phyloP scores from a whole-genome alignment of 2,113 vertebrate genomes.

The Eurypyga helias region DNA sequence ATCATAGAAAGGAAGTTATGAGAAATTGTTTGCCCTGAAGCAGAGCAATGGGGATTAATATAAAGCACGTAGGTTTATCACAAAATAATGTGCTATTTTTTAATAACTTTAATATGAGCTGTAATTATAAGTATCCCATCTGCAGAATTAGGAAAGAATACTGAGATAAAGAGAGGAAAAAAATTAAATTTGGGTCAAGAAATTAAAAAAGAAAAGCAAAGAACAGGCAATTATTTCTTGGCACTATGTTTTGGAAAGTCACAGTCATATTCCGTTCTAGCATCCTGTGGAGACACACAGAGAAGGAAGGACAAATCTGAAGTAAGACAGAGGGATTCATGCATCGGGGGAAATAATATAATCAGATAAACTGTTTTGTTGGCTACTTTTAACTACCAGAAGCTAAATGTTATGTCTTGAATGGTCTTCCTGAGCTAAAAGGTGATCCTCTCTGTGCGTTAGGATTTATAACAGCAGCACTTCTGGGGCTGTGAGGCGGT shows the following conservation, averaged over 20 bases:
- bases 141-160: slow-evolving; percentile 40
- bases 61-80: neutral
- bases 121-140: slow-evolving; percentile 39
- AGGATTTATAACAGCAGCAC: neutral
- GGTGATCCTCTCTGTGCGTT: neutral
- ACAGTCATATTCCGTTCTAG: neutral
- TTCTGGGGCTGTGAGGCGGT: neutral
- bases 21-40: slow-evolving; percentile 48
- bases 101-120: slow-evolving; percentile 30
- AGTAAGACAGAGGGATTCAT: neutral
- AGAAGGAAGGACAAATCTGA: neutral
- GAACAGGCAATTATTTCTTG: slow-evolving; percentile 21
- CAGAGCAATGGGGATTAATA: slow-evolving; percentile 31
- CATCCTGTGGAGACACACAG: neutral
- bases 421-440: neutral
- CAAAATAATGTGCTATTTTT: slow-evolving; percentile 22
- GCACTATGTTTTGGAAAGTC: neutral
- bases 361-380: neutral
- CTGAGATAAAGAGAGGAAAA: slow-evolving; percentile 8
- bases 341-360: neutral
- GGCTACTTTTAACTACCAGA: neutral
- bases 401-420: neutral
- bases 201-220: slow-evolving; percentile 27
- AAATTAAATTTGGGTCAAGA: slow-evolving; percentile 27
- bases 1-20: slow-evolving; percentile 4